Conservation (phyloP, 2,113 vertebrate species). For the Petromus typicus region DNA sequence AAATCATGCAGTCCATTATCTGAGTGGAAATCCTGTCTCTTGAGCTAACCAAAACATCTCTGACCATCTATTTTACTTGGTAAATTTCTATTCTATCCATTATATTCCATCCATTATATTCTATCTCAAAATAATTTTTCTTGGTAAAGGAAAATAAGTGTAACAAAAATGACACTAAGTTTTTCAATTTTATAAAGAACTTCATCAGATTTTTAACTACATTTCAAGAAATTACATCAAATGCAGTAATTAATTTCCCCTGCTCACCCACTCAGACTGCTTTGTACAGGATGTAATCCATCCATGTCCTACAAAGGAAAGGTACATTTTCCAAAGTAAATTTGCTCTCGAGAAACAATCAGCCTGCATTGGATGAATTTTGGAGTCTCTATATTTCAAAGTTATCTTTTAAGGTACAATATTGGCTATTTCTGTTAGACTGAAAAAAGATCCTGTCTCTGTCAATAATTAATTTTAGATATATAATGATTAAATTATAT, state of each 20-base stretch:
- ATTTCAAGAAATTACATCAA: slow-evolving; percentile 46
- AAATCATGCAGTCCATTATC: background rate
- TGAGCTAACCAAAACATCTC: background rate
- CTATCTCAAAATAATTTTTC: slow-evolving; percentile 39
- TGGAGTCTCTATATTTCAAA: slow-evolving; percentile 59
- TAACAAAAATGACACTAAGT: slow-evolving; percentile 48
- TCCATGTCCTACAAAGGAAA: background rate
- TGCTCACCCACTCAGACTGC: background rate
- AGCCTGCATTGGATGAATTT: slow-evolving; percentile 27
- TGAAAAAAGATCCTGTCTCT: slow-evolving; percentile 13
- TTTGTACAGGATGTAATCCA: slow-evolving; percentile 29
- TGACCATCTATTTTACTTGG: background rate
- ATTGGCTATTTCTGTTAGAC: slow-evolving; percentile 62
- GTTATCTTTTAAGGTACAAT: slow-evolving; percentile 43
- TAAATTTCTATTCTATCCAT: slow-evolving; percentile 8
- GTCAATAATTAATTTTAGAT: slow-evolving; percentile 68
- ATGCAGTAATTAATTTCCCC: background rate
- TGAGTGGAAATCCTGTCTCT: background rate
- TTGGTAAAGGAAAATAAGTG: background rate
- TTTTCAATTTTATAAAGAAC: slow-evolving; percentile 18
- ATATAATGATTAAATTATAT: slow-evolving; percentile 54
- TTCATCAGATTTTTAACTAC: background rate
- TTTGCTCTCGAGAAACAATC: slow-evolving; percentile 65
- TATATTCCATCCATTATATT: slow-evolving; percentile 11
- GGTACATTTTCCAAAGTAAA: slow-evolving; percentile 36